phyloP scores from a whole-genome alignment of 2,113 vertebrate genomes.

The Hyperopisus bebe region DNA sequence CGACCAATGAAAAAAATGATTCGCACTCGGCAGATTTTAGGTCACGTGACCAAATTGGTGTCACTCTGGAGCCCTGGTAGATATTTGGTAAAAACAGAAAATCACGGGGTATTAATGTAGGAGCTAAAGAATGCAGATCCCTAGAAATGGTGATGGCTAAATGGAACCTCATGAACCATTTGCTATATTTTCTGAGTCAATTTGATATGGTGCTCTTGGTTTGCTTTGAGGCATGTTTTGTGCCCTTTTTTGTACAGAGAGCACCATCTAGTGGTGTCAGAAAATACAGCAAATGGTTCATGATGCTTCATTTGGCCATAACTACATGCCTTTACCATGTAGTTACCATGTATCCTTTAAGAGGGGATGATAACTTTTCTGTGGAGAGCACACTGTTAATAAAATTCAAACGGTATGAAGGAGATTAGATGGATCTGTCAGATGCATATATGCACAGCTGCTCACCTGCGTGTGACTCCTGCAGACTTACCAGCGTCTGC shows the following conservation, averaged over 20 bases:
- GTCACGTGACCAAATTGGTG: not conserved
- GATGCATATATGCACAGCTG: not conserved
- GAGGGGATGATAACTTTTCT: not conserved
- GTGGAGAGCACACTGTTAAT: not conserved
- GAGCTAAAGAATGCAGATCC: not conserved
- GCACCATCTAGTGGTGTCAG: not conserved
- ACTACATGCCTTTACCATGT: not conserved
- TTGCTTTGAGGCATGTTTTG: not conserved
- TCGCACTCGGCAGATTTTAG: not conserved
- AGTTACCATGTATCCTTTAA: not conserved
- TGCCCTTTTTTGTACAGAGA: not conserved
- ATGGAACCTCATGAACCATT: not conserved
- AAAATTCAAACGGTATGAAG: not conserved
- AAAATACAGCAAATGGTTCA: not conserved
- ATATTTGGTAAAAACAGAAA: not conserved
- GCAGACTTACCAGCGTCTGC: conserved; percentile 99
- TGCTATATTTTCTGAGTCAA: not conserved
- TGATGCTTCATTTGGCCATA: not conserved
- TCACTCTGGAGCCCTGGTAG: not conserved
- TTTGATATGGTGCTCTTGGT: not conserved
- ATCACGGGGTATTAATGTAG: not conserved
- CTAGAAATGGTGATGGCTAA: not conserved
- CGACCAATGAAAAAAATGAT: not conserved
- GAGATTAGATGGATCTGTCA: not conserved
- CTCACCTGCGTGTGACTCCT: not conserved